Evolutionary conservation across 2,113 vertebrate genomes (phyloP).

Genomic region (Bujurquina vittata): DNA sequence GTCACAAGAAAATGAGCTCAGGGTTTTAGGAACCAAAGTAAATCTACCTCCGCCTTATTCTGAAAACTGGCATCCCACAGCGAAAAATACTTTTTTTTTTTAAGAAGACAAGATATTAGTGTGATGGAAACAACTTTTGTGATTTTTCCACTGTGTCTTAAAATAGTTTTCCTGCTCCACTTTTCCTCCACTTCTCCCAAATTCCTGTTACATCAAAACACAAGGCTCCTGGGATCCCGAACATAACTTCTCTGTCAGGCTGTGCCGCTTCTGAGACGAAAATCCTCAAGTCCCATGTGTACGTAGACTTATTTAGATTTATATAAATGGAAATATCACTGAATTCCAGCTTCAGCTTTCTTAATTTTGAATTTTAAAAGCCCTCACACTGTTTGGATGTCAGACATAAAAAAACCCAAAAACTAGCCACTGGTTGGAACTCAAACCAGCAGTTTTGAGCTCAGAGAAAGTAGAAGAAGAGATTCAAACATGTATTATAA

Average conservation of each 20-base stretch:
- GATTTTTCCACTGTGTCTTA: neutral
- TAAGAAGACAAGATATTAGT: neutral
- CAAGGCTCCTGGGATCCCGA: slow-evolving; percentile 61
- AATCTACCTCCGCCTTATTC: slow-evolving; percentile 8
- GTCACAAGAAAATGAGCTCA: slow-evolving; percentile 20
- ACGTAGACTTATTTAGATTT: slow-evolving; percentile 8
- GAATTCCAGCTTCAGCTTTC: slow-evolving; percentile 18
- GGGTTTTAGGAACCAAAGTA: neutral
- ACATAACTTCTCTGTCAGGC: slow-evolving; percentile 27
- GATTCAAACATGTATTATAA: neutral
- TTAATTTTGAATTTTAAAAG: neutral
- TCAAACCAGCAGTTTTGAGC: neutral
- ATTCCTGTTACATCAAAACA: slow-evolving; percentile 55
- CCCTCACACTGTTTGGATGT: neutral
- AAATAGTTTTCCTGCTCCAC: slow-evolving; percentile 40
- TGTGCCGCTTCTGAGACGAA: slow-evolving; percentile 36
- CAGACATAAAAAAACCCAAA: neutral
- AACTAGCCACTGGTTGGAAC: neutral
- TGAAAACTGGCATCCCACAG: neutral
- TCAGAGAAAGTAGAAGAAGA: neutral
- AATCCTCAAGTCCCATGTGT: slow-evolving; percentile 37
- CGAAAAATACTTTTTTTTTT: neutral
- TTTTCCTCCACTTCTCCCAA: slow-evolving; percentile 31
- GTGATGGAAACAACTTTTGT: slow-evolving; percentile 27
- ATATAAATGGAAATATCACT: slow-evolving; percentile 16